Evolutionary conservation across 1,140 invertebrate species (phyloP).

Genomic region (Anadara kagoshimensis): DNA sequence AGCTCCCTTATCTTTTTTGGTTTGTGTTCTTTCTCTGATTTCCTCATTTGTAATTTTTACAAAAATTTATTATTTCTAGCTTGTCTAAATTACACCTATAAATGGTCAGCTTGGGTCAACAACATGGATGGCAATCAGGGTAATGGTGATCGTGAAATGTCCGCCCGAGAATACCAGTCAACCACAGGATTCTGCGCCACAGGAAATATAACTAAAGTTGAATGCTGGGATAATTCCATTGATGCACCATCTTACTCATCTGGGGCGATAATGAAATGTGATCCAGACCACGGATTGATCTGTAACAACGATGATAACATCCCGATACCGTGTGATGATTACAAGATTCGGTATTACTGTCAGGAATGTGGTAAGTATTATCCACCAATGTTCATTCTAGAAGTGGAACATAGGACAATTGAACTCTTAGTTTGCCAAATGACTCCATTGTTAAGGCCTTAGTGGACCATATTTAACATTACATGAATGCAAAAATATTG

Average conservation of each 20-base stretch:
- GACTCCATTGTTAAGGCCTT: too few species aligned
- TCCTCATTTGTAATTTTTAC: too few species aligned
- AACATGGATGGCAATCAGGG: conserved; percentile 26
- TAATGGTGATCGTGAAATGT: conserved; percentile 50
- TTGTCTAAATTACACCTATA: not conserved
- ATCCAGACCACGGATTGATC: conserved; percentile 46
- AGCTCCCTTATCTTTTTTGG: too few species aligned
- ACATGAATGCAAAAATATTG: not conserved
- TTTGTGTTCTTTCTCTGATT: too few species aligned
- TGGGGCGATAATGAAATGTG: conserved; percentile 54
- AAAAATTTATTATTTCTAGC: not conserved
- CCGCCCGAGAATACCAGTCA: conserved; percentile 39
- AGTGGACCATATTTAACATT: too few species aligned
- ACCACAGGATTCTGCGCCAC: conserved; percentile 44
- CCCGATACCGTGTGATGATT: conserved; percentile 68
- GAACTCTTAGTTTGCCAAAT: too few species aligned
- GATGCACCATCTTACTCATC: conserved; percentile 44
- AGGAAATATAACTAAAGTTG: conserved; percentile 48
- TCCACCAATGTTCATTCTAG: too few species aligned
- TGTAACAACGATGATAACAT: conserved; percentile 56
- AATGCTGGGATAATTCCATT: conserved; percentile 47
- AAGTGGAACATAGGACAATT: too few species aligned
- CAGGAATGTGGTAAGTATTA: conserved; percentile 43
- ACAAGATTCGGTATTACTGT: conserved; percentile 73
- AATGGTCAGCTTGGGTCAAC: conserved; percentile 56